phyloP scores from a whole-genome alignment of 2,797 vertebrate genomes.

The Melanotaenia pygmaea region DNA sequence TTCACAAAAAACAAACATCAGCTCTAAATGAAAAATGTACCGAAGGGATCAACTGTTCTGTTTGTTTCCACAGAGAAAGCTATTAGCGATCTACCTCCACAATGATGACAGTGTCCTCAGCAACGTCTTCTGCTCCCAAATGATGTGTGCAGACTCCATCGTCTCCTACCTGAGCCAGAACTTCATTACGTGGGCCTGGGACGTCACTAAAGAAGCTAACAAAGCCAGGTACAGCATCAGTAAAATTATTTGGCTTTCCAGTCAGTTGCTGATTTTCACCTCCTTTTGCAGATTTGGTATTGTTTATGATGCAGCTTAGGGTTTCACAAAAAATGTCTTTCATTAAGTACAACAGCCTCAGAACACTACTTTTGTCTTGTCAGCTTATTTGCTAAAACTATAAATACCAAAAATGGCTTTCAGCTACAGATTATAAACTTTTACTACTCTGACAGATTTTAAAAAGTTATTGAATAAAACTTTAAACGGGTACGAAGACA shows the following conservation, averaged over 20 bases:
- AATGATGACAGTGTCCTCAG: slow-evolving; percentile 98
- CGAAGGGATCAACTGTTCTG: background rate
- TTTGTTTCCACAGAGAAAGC: slow-evolving; percentile 92
- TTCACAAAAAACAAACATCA: background rate
- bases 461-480: background rate
- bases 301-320: background rate
- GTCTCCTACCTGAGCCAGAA: slow-evolving; percentile 99
- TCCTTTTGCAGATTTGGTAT: background rate
- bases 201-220: slow-evolving; percentile 97
- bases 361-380: background rate
- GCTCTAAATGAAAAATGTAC: background rate
- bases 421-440: background rate
- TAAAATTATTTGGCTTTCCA: background rate
- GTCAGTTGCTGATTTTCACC: background rate
- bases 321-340: background rate
- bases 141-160: slow-evolving; percentile 99
- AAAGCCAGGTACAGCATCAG: slow-evolving; percentile 90
- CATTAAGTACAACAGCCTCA: background rate
- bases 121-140: slow-evolving; percentile 99
- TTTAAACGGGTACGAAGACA: background rate
- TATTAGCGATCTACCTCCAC: slow-evolving; percentile 99
- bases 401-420: background rate
- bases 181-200: slow-evolving; percentile 99
- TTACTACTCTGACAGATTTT: background rate
- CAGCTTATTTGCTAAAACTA: background rate